Evolutionary conservation across 1,140 invertebrate species (phyloP), one percentile per base, ranked within the genome.

Genomic region (Eumaeus atala): DNA sequence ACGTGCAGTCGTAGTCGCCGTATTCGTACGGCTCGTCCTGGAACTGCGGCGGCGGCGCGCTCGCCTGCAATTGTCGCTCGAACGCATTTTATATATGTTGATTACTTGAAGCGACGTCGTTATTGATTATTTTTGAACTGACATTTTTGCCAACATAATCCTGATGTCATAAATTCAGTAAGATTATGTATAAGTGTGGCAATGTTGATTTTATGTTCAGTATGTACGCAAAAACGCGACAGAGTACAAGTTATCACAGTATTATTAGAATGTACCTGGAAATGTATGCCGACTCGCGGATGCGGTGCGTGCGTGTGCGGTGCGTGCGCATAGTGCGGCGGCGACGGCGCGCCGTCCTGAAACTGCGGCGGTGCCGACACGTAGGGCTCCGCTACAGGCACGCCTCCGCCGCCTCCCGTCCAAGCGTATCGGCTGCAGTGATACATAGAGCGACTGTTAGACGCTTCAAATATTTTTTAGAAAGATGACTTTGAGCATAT

Each of bases 291-390:
- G 51, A 87, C 84, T 5, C 76, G 56, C 0, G 72, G 67, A 6
- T 58, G 61, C 28, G 56, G 67, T n/a, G 62, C 12, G 61, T 61
- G 42, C 34, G 62, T n/a, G 75, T 70, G 14, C 71, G 14, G 40
- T 16, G 70, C 54, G 59, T 59, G 66, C 11, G 61, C 14, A 59
- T 62, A 42, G 18, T 65, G 62, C 14, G 75, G 72, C 17, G 72
- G 78, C 7, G 70, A 73, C 14, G 77, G 77, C 51, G 82, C 84
- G 40, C 83, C 84, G 56, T 88, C 84, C 55, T 88, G 85, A 74
- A 88, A 88, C 72, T 88, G 84, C 14, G 79, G 83, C 14, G 86
- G 86, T 17, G 86, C 86, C 3, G 80, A 84, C 61, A 88, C 83
- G 64, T 75, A 74, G 61, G 82, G 67, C 42, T 77, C 64, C 28